phyloP scores from a whole-genome alignment of 2,797 vertebrate genomes.

The Sebastiscus tertius region DNA sequence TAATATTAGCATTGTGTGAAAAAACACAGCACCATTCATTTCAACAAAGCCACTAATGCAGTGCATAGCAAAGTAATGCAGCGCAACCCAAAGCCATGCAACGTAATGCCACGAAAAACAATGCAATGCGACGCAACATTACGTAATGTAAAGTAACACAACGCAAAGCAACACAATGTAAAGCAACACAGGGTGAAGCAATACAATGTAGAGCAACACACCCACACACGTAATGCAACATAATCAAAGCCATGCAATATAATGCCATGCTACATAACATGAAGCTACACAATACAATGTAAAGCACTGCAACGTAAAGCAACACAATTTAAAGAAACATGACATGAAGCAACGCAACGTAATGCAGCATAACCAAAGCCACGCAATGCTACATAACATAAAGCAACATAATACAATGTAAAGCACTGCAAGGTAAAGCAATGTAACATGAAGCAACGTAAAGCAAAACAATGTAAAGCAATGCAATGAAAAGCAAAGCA shows the following conservation, averaged over 20 bases:
- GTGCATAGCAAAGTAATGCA: neutral
- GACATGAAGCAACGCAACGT: too few species aligned
- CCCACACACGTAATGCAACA: neutral
- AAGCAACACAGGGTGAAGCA: neutral
- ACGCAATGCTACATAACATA: too few species aligned
- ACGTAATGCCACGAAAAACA: too few species aligned
- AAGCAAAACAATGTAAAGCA: too few species aligned
- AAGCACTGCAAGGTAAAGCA: too few species aligned
- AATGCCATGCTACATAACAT: neutral
- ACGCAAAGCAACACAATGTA: neutral
- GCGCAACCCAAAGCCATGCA: neutral
- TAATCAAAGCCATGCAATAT: neutral
- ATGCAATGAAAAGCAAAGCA: too few species aligned
- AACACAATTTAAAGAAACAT: too few species aligned
- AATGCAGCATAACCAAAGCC: too few species aligned
- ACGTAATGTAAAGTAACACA: neutral
- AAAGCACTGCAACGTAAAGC: neutral
- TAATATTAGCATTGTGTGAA: neutral
- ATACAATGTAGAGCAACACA: neutral
- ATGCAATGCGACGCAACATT: neutral
- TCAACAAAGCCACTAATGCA: neutral
- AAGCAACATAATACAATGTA: too few species aligned
- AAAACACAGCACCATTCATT: too few species aligned
- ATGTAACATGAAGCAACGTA: too few species aligned
- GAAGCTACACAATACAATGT: neutral